Base-by-base conservation (phyloP, 1,140 invertebrate species). In the Zaprionus davidi region DNA sequence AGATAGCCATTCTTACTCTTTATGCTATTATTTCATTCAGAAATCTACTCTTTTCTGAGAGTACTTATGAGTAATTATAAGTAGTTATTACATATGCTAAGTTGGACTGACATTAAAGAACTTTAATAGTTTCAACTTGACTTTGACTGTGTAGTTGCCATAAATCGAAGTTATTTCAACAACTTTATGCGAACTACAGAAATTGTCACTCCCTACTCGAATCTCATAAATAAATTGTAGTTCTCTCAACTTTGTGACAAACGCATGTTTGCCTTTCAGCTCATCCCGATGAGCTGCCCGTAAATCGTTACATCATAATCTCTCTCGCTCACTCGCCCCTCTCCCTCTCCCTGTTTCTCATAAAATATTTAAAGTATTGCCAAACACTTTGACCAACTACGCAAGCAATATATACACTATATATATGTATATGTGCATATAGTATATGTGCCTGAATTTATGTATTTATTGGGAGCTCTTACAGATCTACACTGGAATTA, bases 331-430 rank as follows among this genome's bases (percentile, higher is more conserved):
- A 17, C 41, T 17, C 5, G 11, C 6, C n/a, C 53, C 17, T 41
- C 34, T 20, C 46, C 26, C 31, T 12, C 46, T 68, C 3, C 2
- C 26, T 60, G 44, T 9, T 20, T 31, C 57, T 76, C 63, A 60
- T 69, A 69, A 82, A 79, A 82, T 82, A 82, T 82, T 82, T 75
- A 82, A 82, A 82, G 72, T 79, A 79, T 79, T 76, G 65, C 78
- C 78, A 80, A 79, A 82, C 80, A 79, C 68, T 82, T 78, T 70
- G 53, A 44, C 56, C 74, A 67, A 72, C 74, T 72, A 72, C 51
- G 20, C 53, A 56, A 36, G 65, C 46, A 58, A 9, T 38, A 38
- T 68, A 53, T 38, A 46, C 46, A 58, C 12, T 38, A 38, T 68
- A 46, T 31, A 31, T 36, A 15, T n/a, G 28, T 20, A 57, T 62